phyloP scores from a whole-genome alignment of 2,888 invertebrate genomes.

The Leucozona laternaria region DNA sequence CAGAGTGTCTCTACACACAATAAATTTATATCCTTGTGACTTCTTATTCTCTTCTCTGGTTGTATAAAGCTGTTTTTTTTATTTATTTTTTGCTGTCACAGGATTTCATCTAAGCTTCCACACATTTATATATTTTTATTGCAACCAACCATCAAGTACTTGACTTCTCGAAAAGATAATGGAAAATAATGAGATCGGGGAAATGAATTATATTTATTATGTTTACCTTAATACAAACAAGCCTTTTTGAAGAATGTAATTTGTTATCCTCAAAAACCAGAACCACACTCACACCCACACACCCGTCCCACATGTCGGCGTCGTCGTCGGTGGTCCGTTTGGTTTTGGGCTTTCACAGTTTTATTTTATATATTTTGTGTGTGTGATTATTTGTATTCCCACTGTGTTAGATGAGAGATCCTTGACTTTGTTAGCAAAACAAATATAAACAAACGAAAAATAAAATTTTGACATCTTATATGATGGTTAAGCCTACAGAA shows the following conservation, averaged over 20 bases:
- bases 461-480: conserved; percentile 47
- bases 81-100: no score
- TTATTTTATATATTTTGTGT: background rate
- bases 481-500: background rate
- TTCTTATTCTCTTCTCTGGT: conserved; percentile 7
- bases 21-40: background rate
- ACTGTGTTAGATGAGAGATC: background rate
- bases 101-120: background rate
- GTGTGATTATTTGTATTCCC: background rate
- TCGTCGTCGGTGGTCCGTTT: background rate
- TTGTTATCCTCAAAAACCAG: conserved; percentile 36
- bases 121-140: conserved; percentile 1
- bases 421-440: conserved; percentile 24
- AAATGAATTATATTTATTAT: conserved; percentile 37
- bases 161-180: conserved; percentile 55
- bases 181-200: conserved; percentile 43
- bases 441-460: conserved; percentile 14
- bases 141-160: conserved; percentile 5
- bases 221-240: conserved; percentile 11
- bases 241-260: conserved; percentile 37
- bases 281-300: background rate
- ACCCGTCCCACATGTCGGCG: background rate
- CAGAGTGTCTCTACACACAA: background rate
- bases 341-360: background rate
- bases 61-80: background rate